These are phyloP conservation scores for Merodon equestris DNA, from an alignment of 2,888 invertebrate species.

Conservation along the genomic window DNA sequence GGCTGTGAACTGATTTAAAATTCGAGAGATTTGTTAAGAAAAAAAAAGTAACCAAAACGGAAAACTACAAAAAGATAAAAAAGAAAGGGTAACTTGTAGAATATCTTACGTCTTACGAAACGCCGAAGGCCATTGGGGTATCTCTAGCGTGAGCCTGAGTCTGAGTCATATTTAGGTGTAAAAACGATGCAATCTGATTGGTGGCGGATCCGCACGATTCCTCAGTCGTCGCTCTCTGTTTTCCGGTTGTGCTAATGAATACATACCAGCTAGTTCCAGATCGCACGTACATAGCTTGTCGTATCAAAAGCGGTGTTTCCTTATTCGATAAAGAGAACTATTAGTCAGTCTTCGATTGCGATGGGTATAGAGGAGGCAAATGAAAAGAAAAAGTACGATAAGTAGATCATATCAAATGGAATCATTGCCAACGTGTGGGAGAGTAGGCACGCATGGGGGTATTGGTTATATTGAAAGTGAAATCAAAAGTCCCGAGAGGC, in stretches of 20 bases:
- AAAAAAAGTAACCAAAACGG: background rate
- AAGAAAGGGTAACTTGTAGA: slow-evolving; percentile 14
- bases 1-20: slow-evolving; percentile 30
- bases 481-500: too few relatives aligned
- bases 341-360: too few relatives aligned
- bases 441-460: too few relatives aligned
- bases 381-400: too few relatives aligned
- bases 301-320: slow-evolving; percentile 28
- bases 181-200: background rate
- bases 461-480: too few relatives aligned
- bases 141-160: slow-evolving; percentile 5
- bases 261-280: slow-evolving; percentile 14
- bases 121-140: slow-evolving; percentile 34
- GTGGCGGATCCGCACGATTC: background rate
- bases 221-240: background rate
- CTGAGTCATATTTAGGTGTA: background rate
- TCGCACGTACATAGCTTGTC: slow-evolving; percentile 9
- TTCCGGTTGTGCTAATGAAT: slow-evolving; percentile 45
- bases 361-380: too few relatives aligned
- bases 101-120: slow-evolving; percentile 22
- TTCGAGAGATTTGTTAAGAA: slow-evolving; percentile 22
- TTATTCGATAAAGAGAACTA: slow-evolving; percentile 10
- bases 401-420: too few relatives aligned
- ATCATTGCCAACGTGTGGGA: too few relatives aligned
- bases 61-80: slow-evolving; percentile 36